These are phyloP conservation scores for Junco hyemalis DNA, from an alignment of 2,113 vertebrate species.

Conservation along the genomic window DNA sequence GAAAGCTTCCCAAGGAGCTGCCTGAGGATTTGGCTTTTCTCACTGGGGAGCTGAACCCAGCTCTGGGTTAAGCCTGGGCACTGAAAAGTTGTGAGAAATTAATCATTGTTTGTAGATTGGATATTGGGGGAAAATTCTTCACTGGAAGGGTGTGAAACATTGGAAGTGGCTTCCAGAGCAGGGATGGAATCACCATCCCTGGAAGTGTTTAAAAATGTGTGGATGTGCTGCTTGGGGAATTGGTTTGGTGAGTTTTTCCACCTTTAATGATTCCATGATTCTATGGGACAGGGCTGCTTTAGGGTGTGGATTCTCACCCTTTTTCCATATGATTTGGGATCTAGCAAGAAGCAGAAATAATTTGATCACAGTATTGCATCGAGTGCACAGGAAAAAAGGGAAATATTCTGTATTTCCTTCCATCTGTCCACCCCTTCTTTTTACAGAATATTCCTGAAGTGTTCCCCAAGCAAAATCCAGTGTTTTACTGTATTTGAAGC, in stretches of 20 bases:
- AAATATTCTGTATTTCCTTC: background rate
- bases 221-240: background rate
- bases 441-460: background rate
- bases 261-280: background rate
- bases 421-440: background rate
- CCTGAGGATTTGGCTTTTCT: background rate
- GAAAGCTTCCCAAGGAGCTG: background rate
- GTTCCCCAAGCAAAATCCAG: background rate
- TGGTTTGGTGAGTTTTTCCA: background rate
- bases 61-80: background rate
- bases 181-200: background rate
- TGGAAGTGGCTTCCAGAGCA: background rate
- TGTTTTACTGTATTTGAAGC: background rate
- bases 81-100: background rate
- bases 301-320: background rate
- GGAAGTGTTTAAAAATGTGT: rapidly evolving
- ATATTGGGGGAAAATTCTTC: background rate
- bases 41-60: background rate
- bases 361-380: background rate
- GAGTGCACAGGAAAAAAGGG: background rate
- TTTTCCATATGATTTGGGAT: background rate
- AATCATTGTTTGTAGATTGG: background rate
- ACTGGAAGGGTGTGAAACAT: background rate
- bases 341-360: background rate
- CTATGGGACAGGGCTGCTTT: background rate